Base-by-base conservation (phyloP, 1,140 invertebrate genomes). In the Drosophila willistoni region DNA sequence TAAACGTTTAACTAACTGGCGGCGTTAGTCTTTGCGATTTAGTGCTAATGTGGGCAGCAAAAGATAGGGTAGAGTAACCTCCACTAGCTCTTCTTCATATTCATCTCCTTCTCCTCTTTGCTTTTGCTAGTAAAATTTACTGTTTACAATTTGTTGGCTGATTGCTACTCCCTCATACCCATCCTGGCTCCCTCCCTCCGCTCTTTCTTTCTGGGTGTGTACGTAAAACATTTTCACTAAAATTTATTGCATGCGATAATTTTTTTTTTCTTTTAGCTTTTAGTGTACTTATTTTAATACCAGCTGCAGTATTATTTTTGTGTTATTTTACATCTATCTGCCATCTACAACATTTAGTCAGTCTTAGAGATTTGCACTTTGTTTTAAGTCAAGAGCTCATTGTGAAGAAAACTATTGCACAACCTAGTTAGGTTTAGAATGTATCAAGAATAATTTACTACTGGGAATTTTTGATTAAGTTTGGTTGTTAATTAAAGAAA, bases 141-240 rank as follows among this genome's bases (percentile, higher is more conserved):
- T 89, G 83, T 87, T 87, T 87, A 87, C 83, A 87, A 87, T 87
- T 87, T 87, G 83, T 87, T 87, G 80, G 67, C 83, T 87, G 83
- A 89, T 89, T 83, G 84, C 83, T 83, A 62, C 75, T 66, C 44
- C 66, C 71, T 55, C 59, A 36, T 36, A 29, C 72, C 51, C 59
- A 2, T 14, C 29, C 5, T 12, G 6, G 19, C 34, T 59, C 10
- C 14, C 56, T 10, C 3, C 3, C 2, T 39, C 34, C 14, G 10
- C 14, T 36, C 34, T 62, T 14, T 71, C 68, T 61, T 75, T 57
- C 68, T 51, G 44, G 44, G 13, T 51, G 17, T 9, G 17, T 81
- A 82, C 84, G 84, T 84, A 59, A 29, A 59, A 59, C 33, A 59
- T n/a, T 87, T 77, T 83, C 47, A 36, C 70, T 71, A 83, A 87